phyloP scores from a whole-genome alignment of 2,113 vertebrate genomes.

The Mesocricetus auratus region DNA sequence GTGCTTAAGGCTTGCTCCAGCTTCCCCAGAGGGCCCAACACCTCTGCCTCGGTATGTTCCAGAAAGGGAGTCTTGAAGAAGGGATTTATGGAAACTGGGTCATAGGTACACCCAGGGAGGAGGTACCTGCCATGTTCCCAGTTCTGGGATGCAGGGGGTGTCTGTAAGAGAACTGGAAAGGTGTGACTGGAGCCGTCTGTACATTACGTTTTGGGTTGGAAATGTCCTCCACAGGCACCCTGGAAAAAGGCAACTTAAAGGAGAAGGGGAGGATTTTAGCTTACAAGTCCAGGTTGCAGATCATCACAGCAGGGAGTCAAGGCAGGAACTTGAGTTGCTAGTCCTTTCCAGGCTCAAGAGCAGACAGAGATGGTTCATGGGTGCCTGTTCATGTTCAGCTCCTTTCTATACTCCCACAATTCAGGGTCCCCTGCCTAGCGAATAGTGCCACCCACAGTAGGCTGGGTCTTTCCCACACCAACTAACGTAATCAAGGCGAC shows the following conservation, averaged over 20 bases:
- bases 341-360: neutral
- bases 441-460: no score
- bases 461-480: no score
- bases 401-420: no score
- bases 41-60: neutral
- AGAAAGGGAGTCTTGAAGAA: neutral
- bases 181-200: accelerated
- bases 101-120: no score
- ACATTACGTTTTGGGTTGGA: neutral
- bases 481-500: no score
- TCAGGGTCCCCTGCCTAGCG: no score
- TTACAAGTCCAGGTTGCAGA: neutral
- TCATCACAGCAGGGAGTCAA: neutral
- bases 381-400: neutral
- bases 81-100: no score
- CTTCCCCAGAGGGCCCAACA: neutral
- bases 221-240: neutral
- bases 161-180: accelerated
- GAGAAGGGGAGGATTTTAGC: neutral
- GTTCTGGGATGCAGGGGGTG: neutral
- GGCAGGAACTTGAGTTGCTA: neutral
- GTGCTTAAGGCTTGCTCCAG: neutral
- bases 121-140: neutral
- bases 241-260: neutral
- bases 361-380: neutral